Evolutionary conservation across 1,140 invertebrate genomes (phyloP), one percentile per base, ranked within the genome.

Genomic region (Tigriopus japonicus): DNA sequence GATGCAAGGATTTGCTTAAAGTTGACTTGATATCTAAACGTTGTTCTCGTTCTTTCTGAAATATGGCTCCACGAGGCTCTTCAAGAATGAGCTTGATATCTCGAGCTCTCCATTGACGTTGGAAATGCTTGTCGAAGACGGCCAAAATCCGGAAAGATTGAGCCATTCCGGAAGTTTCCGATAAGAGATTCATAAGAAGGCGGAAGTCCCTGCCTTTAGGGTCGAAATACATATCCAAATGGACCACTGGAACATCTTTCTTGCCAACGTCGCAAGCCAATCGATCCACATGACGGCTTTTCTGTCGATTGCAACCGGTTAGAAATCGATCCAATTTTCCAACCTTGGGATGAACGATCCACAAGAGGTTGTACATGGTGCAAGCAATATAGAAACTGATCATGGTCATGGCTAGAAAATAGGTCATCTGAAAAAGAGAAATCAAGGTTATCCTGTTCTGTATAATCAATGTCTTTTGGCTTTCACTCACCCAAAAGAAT

Each of bases 41-140:
- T 35, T 35, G 28, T 9, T 35, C 28, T 35, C 28, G 28, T 35
- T 35, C 28, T 9, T 35, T 35, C 28, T 35, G 28, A 35, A 35
- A 35, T 35, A 49, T 15, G 2, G 45, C 21, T 49, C 21, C n/a
- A 5, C 21, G 45, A 21, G 45, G 45, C 21, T 21, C 21, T 49
- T 49, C 21, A 21, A 49, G 3, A 21, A 58, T 40, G 15, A 58
- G 15, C 17, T 58, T 40, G 17, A n/a, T 40, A 43, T 58, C 55
- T 3, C 42, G 55, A 14, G 41, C 23, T 23, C 21, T 51, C 55
- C 55, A 58, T 17, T 41, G 28, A 7, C 42, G 13, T 40, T 58
- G 55, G 40, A 58, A 58, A 42, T 58, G 55, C 55, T 58, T 58
- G 41, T 58, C 55, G 35, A 58, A 54, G 2, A 58, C 40, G 41